Evolutionary conservation across 2,888 invertebrate species (phyloP).

Genomic region (Macrostomum cliftonense): DNA sequence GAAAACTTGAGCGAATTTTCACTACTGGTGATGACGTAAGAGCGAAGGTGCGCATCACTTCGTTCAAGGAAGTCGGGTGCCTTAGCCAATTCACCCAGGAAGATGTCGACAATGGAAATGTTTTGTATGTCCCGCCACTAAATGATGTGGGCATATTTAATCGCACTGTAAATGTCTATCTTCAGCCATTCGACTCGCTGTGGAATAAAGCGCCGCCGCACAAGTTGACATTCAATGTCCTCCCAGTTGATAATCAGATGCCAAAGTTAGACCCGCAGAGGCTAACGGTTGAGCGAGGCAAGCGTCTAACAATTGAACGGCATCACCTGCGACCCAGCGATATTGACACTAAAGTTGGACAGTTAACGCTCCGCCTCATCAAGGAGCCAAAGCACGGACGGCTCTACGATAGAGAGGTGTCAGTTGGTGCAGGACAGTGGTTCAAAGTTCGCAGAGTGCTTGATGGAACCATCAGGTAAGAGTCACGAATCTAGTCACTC

Average conservation of each 20-base stretch:
- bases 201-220: constrained; percentile 19
- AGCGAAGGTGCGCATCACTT: constrained; percentile 18
- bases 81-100: constrained; percentile 28
- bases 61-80: constrained; percentile 11
- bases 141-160: constrained; percentile 26
- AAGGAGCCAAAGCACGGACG: constrained; percentile 27
- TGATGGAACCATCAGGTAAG: constrained; percentile 24
- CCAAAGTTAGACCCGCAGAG: constrained; percentile 24
- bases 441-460: constrained; percentile 25
- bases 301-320: constrained; percentile 24
- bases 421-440: constrained; percentile 22
- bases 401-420: constrained; percentile 25
- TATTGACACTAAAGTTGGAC: constrained; percentile 24
- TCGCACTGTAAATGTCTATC: too few species aligned
- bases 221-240: constrained; percentile 27
- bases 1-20: constrained; percentile 14
- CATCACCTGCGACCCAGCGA: constrained; percentile 32
- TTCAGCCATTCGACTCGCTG: too few species aligned
- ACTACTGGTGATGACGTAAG: constrained; percentile 23
- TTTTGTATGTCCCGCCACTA: constrained; percentile 33
- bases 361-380: constrained; percentile 25
- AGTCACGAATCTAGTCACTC: too few species aligned
- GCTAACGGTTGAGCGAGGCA: constrained; percentile 29
- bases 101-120: constrained; percentile 30
- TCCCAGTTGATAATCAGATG: constrained; percentile 30